Evolutionary conservation across 2,797 vertebrate species (phyloP), one percentile per base, ranked within the genome.

Genomic region (Margarornis squamiger): DNA sequence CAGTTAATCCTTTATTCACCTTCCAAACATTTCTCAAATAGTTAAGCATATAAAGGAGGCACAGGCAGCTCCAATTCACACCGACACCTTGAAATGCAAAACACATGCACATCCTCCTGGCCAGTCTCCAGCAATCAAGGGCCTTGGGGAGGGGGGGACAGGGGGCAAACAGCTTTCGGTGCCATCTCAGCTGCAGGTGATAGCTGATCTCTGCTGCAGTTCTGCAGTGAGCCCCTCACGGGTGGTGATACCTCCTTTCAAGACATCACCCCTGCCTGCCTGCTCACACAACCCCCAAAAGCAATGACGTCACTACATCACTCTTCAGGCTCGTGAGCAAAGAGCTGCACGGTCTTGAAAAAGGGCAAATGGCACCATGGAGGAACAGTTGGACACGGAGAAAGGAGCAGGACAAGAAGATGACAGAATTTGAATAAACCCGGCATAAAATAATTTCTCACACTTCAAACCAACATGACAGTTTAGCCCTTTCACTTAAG

Each of bases 1-100:
- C 86, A 92, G 70, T 91, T 95, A 89, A 94, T 95, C 87, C 80
- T 94, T 91, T 75, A 79, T 75, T 93, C 71, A 63, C 84, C 94
- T 83, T 90, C 92, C 86, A 84, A 96, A 91, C 80, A 95, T 93
- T 95, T 93, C 94, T 92, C 36, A 79, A 88, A 94, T 61, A 73
- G 39, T 74, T 79, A 88, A 57, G 16, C 24, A 12, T 55, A 61
- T 39, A 58, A 70, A 59, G 0, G 3, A 32, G 79, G 32, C 83
- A 91, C 84, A 83, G 82, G 79, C 54, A 92, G 43, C 83, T 92
- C 74, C 45, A 88, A 91, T 70, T 92, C 59, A 74, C 30, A 49
- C 34, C 0, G 0, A 72, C 46, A 51, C 46, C 86, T 43, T 76
- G 49, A 88, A 92, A 75, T 10, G n/a, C 77, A 81, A 39, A 10